Evolutionary conservation across 2,797 vertebrate species (phyloP).

Genomic region (Lithobates pipiens): DNA sequence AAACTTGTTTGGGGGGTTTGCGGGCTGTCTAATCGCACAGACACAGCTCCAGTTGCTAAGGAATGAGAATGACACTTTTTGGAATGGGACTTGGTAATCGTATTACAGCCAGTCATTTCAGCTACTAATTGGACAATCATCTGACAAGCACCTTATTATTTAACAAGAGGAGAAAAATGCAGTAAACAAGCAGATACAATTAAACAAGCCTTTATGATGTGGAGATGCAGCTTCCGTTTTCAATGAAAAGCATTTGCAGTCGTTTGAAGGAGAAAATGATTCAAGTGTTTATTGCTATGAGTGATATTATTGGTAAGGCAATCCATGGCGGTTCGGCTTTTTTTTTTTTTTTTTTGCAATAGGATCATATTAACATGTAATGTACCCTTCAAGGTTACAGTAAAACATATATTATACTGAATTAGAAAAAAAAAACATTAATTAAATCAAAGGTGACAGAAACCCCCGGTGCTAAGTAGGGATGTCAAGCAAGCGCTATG

Average conservation of each 20-base stretch:
- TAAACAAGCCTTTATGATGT: constrained; percentile 67
- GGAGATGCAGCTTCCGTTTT: constrained; percentile 57
- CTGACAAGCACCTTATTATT: constrained; percentile 70
- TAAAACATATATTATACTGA: not conserved
- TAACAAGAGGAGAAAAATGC: constrained; percentile 65
- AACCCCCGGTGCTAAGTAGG: not conserved
- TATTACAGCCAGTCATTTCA: constrained; percentile 64
- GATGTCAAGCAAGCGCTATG: not conserved
- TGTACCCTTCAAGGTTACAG: not conserved
- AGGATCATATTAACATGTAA: not conserved
- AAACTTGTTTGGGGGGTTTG: constrained; percentile 64
- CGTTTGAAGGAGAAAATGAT: constrained; percentile 21
- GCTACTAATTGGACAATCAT: constrained; percentile 67
- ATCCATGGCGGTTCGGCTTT: not conserved
- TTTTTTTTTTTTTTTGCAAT: not conserved
- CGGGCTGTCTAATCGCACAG: constrained; percentile 64
- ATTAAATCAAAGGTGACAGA: constrained; percentile 6
- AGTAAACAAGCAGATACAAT: constrained; percentile 69
- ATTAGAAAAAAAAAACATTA: not conserved
- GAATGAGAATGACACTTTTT: constrained; percentile 59
- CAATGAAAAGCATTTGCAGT: constrained; percentile 23
- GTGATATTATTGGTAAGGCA: not conserved
- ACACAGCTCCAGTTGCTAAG: constrained; percentile 70
- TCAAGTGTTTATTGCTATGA: constrained; percentile 10
- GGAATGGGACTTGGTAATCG: constrained; percentile 64